Evolutionary conservation across 2,113 vertebrate species (phyloP), one percentile per base, ranked within the genome.

Genomic region (Tautogolabrus adspersus): DNA sequence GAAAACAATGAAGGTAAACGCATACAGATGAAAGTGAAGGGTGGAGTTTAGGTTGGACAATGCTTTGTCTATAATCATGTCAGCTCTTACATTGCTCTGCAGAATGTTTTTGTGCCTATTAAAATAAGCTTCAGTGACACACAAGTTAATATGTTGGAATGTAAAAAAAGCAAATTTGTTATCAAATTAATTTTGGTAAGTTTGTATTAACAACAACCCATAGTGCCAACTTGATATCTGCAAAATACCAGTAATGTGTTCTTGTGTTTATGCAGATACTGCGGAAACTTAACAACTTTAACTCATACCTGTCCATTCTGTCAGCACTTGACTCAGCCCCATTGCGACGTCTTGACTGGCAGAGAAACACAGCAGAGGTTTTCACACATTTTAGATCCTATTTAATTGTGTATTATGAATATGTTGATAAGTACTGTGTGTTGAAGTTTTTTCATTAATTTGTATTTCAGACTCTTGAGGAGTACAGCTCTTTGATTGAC

Each of bases 301-400:
- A 98, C 92, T 98, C 97, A 8, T 98, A 98, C 89, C 91, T 98
- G 94, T 96, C 97, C 84, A 97, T 98, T 81, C 95, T 98, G 77
- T 98, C 97, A 0, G 97, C 96, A 0, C 90, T 98, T 88, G 97
- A 98, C 91, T 98, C 97, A 0, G 97, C 97, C 0, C 97, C 97
- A 37, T 95, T 98, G 87, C 91, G 97, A 34, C 95, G 97, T 72
- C 95, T 98, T 21, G 97, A 98, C 82, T 98, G 97, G 97, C 97
- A 98, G 93, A 97, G 95, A 44, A 96, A 94, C 91, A 97, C 97
- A 8, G 95, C 96, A 0, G 97, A 98, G 96, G 76, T 78, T 18
- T n/a, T 52, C 0, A 8, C 7, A 5, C 13, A n/a, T 1, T 37
- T 37, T 2, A 16, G 1, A n/a, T 21, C 0, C 16, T 38, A 18